A percentile compares a stretch with the other conserved stretches of the same genome.
Conservation (phyloP, 2,797 vertebrate species). For the Tolypeutes matacus region DNA sequence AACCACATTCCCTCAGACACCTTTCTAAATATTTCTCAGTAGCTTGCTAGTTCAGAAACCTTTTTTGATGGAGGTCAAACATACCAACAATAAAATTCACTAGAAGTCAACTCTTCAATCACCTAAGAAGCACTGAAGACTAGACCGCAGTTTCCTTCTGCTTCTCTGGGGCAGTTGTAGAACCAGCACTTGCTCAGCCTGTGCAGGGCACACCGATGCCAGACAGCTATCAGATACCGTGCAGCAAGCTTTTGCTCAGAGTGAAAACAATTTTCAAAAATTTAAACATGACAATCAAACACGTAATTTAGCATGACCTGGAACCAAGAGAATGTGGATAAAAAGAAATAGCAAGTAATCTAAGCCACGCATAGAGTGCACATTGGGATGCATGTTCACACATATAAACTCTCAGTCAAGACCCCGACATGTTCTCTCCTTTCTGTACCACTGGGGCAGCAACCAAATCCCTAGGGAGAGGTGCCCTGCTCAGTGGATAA, state of each 20-base stretch:
- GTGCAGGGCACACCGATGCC: background rate
- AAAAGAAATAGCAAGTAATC: background rate
- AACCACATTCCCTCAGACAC: background rate
- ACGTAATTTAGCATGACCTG: background rate
- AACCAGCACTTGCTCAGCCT: background rate
- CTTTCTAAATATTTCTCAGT: slow-evolving; percentile 35
- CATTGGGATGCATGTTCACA: rapidly evolving
- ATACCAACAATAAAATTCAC: background rate
- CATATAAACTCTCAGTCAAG: background rate
- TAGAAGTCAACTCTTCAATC: background rate
- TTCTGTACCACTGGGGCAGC: background rate
- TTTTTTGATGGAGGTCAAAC: slow-evolving; percentile 23
- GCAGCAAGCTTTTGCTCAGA: background rate
- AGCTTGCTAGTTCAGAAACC: background rate
- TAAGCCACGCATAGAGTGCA: background rate
- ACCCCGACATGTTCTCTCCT: too few relatives aligned
- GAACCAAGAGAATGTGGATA: background rate
- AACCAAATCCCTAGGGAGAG: background rate
- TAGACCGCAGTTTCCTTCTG: background rate
- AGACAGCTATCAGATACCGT: background rate
- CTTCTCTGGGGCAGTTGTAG: background rate
- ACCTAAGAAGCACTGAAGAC: background rate
- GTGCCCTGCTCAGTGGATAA: background rate
- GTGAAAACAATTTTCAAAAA: background rate
- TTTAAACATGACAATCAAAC: background rate